phyloP scores from a whole-genome alignment of 1,140 invertebrate species.

The Zaprionus capensis region DNA sequence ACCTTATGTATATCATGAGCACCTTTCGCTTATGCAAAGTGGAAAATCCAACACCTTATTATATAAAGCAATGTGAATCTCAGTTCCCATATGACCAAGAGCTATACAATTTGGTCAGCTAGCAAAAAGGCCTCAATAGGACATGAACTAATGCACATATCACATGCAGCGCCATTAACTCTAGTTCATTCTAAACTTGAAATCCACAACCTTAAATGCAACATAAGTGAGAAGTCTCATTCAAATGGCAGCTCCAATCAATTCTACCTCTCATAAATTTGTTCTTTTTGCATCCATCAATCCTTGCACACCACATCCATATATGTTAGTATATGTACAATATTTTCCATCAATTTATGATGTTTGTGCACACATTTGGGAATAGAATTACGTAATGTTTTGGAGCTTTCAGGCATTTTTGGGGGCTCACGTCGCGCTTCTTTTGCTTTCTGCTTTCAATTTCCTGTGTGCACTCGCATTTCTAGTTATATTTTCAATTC shows the following conservation, averaged over 20 bases:
- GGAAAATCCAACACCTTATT: no score
- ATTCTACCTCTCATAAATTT: not conserved
- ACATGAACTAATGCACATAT: no score
- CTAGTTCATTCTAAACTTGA: not conserved
- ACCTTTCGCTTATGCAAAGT: no score
- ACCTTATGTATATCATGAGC: no score
- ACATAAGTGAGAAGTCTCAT: not conserved
- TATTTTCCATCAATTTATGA: conserved; percentile 42
- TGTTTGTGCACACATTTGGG: conserved; percentile 45
- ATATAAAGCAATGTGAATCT: not conserved
- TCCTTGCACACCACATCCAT: not conserved
- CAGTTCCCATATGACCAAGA: not conserved
- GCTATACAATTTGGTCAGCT: not conserved
- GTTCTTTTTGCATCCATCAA: conserved; percentile 1
- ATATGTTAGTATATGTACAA: not conserved
- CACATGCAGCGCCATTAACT: not conserved
- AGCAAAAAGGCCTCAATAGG: no score
- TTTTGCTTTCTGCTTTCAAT: conserved; percentile 26
- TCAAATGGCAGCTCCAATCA: not conserved
- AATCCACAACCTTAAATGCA: not conserved
- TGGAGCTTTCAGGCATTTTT: conserved; percentile 12
- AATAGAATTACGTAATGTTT: conserved; percentile 48
- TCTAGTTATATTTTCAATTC: conserved; percentile 71
- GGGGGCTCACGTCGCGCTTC: not conserved
- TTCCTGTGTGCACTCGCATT: conserved; percentile 54